A percentile compares a stretch with the other conserved stretches of the same genome.
phyloP scores from a whole-genome alignment of 2,113 vertebrate species.

The Brachyhypopomus gauderio region DNA sequence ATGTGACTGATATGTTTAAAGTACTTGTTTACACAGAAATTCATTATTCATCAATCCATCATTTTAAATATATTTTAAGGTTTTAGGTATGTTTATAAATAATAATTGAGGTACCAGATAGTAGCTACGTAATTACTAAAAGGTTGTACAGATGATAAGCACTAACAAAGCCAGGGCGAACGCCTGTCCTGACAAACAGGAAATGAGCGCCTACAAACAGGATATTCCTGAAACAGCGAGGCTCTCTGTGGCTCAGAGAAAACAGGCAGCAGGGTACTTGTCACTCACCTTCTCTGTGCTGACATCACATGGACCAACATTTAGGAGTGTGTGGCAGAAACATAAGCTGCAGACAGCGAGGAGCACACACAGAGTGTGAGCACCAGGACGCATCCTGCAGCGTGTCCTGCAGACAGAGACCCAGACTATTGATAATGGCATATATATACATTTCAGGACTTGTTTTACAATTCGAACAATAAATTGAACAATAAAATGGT shows the following conservation, averaged over 20 bases:
- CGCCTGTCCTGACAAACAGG: slow-evolving; percentile 41
- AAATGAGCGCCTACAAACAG: slow-evolving; percentile 67
- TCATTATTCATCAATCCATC: too few relatives aligned
- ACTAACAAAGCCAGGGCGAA: not conserved
- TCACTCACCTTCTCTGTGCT: slow-evolving; percentile 41
- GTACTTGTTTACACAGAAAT: not conserved
- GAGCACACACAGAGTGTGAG: slow-evolving; percentile 38
- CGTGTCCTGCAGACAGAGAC: slow-evolving; percentile 44
- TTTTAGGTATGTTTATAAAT: too few relatives aligned
- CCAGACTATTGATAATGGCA: not conserved
- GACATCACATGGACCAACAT: slow-evolving; percentile 40
- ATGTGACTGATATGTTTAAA: not conserved
- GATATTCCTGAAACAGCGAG: slow-evolving; percentile 61
- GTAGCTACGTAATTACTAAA: not conserved
- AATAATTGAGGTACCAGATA: not conserved
- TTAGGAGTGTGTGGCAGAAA: not conserved
- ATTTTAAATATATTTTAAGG: too few relatives aligned
- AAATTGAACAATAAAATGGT: too few relatives aligned
- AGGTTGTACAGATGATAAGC: not conserved
- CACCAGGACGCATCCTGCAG: slow-evolving; percentile 49
- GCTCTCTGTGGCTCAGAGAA: slow-evolving; percentile 53
- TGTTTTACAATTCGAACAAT: not conserved
- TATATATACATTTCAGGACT: not conserved
- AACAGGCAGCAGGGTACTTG: slow-evolving; percentile 34
- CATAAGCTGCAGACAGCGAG: slow-evolving; percentile 47